Percentiles rank a stretch among this genome's conserved stretches.
Conservation (phyloP, 1,140 invertebrate species). For the Papilio machaon region DNA sequence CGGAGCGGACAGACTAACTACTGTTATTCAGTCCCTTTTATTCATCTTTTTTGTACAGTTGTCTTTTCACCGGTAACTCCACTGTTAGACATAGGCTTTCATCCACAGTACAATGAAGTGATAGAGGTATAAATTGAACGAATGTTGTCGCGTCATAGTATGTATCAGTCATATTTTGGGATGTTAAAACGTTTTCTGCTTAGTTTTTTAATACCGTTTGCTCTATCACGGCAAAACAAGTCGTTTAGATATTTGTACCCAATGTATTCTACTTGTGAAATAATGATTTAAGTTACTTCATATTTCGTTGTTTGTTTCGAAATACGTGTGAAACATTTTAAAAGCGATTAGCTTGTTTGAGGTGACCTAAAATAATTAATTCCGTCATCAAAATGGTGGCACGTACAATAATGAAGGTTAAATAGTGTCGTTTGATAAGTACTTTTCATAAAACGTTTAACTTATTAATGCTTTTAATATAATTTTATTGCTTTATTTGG, state of each 20-base stretch:
- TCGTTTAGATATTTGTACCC: not conserved
- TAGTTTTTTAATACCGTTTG: not conserved
- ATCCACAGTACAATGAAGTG: too few species aligned
- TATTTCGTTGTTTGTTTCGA: not conserved
- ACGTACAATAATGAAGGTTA: constrained; percentile 21
- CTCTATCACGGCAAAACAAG: not conserved
- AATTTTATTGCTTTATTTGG: not conserved
- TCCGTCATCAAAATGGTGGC: not conserved
- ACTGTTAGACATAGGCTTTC: not conserved
- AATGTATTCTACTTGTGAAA: not conserved
- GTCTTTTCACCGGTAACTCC: not conserved
- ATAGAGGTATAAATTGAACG: too few species aligned
- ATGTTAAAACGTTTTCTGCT: not conserved
- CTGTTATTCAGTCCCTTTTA: not conserved
- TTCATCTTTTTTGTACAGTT: not conserved
- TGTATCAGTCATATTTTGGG: too few species aligned
- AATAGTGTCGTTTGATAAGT: not conserved
- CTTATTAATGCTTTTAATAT: not conserved
- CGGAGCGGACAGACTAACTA: not conserved
- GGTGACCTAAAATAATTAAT: constrained; percentile 18
- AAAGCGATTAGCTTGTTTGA: constrained; percentile 3
- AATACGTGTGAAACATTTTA: constrained; percentile 1
- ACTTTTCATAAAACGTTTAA: not conserved
- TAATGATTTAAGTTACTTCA: not conserved
- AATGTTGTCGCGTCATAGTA: too few species aligned